Base-by-base conservation (phyloP, 2,797 vertebrate species). In the Malacoctenus gilli region DNA sequence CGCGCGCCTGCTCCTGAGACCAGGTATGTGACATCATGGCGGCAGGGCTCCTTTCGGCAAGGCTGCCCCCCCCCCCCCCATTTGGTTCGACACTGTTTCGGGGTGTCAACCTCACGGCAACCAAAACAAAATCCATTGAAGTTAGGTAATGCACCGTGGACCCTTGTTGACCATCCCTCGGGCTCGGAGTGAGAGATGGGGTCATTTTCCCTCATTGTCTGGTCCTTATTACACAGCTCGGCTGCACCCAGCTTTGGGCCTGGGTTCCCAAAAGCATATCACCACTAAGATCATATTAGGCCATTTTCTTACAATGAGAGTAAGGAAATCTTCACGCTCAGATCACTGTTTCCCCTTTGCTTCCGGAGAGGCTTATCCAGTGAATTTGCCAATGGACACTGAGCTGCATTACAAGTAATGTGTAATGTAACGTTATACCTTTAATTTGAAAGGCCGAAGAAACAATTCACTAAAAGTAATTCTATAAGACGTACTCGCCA, bases 91-190 rank as follows among this genome's bases (percentile, higher is more conserved):
- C 68, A 60, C 75, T 52, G 75, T 83, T 82, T 80, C 68, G 67
- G 73, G 75, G 54, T 75, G 51, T 53, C 70, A 70, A 89, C 70
- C 74, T 82, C 43, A 31, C 52, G 47, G 66, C 77, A 85, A 79
- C 80, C 64, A 81, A 82, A 85, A 75, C 70, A 82, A 50, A 37
- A 69, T 59, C 72, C 74, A 36, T 80, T 55, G 49, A 55, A 51
- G 63, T 86, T 84, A 87, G 75, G 78, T 83, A 85, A 85, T 85
- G 75, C 75, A 38, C 49, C 37, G 50, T 7, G 56, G 66, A 77
- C 59, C 68, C 46, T 56, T 77, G 67, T 72, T 85, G 82, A 87
- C 74, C 77, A 66, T 86, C 80, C 75, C 72, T 48, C 40, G 70
- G 82, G 79, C 47, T 65, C 36, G 52, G 59, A 79, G 75, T 55